Conservation (phyloP, 2,113 vertebrate genomes). For the Fregata magnificens region DNA sequence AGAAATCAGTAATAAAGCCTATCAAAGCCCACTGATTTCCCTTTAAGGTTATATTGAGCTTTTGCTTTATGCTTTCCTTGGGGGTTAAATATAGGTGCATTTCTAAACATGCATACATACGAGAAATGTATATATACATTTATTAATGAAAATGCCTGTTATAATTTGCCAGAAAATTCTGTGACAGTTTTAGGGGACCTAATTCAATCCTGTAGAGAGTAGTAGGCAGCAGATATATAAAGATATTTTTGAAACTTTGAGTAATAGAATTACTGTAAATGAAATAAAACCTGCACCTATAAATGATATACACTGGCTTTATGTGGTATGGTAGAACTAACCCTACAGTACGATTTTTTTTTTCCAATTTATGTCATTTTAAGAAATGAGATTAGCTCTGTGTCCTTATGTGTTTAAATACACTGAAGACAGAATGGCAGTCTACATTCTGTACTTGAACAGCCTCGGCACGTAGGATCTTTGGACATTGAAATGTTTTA, state of each 20-base stretch:
- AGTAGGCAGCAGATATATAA: not conserved
- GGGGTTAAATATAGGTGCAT: not conserved
- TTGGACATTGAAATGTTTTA: not conserved
- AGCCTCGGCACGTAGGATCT: not conserved
- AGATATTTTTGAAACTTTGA: not conserved
- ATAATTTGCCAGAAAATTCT: not conserved
- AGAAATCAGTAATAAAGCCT: not conserved
- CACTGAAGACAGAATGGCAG: not conserved
- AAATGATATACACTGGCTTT: not conserved
- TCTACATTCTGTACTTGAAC: not conserved
- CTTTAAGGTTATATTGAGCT: not conserved
- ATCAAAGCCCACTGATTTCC: not conserved
- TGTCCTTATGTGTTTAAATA: not conserved
- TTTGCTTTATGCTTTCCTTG: not conserved
- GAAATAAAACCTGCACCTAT: not conserved
- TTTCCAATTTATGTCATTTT: not conserved
- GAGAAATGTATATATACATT: not conserved
- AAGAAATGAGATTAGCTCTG: not conserved
- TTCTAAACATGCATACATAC: not conserved
- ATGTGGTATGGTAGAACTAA: not conserved
- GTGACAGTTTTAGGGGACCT: not conserved
- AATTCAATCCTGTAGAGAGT: not conserved
- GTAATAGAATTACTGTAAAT: not conserved
- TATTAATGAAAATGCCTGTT: not conserved
- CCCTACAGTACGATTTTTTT: not conserved